Percentiles rank a stretch among this genome's conserved stretches.
These are phyloP conservation scores for Anguilla obscura DNA, from an alignment of 2,797 vertebrate genomes.

Conservation along the genomic window DNA sequence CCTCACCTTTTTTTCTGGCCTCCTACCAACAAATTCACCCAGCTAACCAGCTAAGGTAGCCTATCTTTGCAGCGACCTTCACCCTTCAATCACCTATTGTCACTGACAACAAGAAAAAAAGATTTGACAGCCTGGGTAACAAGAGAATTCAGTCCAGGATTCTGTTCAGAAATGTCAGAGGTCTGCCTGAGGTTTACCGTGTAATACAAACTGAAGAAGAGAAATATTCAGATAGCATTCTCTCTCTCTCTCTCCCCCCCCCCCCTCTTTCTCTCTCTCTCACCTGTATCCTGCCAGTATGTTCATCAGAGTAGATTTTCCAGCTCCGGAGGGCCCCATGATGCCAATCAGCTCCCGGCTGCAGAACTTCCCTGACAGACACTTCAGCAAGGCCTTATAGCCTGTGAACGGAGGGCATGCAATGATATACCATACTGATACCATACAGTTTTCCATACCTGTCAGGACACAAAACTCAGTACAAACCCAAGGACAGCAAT, in stretches of 20 bases:
- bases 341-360: conserved; percentile 93
- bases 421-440: not conserved
- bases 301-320: conserved; percentile 98
- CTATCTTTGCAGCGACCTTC: not conserved
- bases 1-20: not conserved
- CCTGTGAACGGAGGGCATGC: conserved; percentile 67
- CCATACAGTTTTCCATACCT: not conserved
- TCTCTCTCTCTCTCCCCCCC: not conserved
- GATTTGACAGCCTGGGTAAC: not conserved
- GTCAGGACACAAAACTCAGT: not conserved
- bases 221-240: not conserved
- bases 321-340: conserved; percentile 96
- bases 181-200: not conserved
- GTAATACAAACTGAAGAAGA: not conserved
- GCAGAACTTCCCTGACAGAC: conserved; percentile 93
- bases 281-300: conserved; percentile 98
- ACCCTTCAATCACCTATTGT: not conserved
- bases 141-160: not conserved
- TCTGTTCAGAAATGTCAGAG: not conserved
- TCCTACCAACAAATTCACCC: not conserved
- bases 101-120: conserved; percentile 1
- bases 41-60: not conserved
- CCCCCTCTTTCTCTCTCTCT: conserved; percentile 43
- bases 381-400: conserved; percentile 97
- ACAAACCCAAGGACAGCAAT: not conserved